Evolutionary conservation across 1,140 invertebrate genomes (phyloP), one percentile per base, ranked within the genome.

Genomic region (Drosophila sulfurigaster): DNA sequence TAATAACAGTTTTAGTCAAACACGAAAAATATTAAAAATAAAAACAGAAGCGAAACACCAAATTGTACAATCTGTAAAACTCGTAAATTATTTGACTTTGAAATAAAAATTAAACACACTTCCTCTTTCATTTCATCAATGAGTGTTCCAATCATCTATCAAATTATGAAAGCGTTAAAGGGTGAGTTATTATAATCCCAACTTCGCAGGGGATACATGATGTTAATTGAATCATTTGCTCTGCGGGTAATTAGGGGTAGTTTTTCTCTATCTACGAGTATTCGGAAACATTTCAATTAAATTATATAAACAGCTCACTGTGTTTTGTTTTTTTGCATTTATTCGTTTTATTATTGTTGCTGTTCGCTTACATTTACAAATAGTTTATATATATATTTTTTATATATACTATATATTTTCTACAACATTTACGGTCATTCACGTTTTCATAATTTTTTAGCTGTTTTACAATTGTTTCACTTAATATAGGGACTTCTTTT

Each of bases 361-460:
- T 72, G 68, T 89, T 89, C 46, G 81, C 85, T 88, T 88, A 88
- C 85, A 88, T 79, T 79, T 88, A 88, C 78, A 88, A 88, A 78
- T 89, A 83, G 78, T 89, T 88, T 85, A 83, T 81, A 78, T 75
- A 78, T 85, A 79, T 80, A 41, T 58, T 79, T 68, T 74, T 28
- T 75, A 86, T 86, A 86, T 87, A 87, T 87, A 83, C 80, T 82
- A 89, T 88, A 88, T 83, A 89, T 88, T 87, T 78, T 80, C 83
- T 87, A 87, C 83, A 87, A 87, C 83, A 88, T 87, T 87, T 88
- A 87, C 80, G 83, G 49, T 87, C 80, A 76, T 80, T 78, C 72
- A 65, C 78, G 63, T 82, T 71, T 79, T 77, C 73, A 80, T 75
- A 38, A 8, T 38, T 25, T 83, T 73, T 79, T 82, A 88, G 73